Conservation (phyloP, 2,797 vertebrate species). For the Parauchenoglanis punctatus region DNA sequence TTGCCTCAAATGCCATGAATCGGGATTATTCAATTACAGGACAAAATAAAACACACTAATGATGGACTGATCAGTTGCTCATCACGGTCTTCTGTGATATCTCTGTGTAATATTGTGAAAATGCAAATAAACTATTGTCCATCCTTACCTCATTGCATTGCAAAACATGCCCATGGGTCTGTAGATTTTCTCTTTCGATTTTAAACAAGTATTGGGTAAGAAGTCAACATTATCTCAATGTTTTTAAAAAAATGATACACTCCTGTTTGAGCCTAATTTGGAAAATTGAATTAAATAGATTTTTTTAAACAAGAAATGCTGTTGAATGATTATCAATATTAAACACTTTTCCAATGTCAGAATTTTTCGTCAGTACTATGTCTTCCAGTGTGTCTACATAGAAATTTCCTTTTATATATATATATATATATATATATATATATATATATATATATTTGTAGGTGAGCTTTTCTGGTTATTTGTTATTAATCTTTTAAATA, state of each 20-base stretch:
- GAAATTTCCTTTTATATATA: slow-evolving; percentile 10
- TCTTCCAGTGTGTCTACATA: slow-evolving; percentile 24
- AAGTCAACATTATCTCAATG: background rate
- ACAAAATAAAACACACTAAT: background rate
- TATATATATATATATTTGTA: no score
- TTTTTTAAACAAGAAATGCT: slow-evolving; percentile 1
- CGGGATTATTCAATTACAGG: background rate
- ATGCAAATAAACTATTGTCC: background rate
- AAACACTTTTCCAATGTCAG: background rate
- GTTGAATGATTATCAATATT: background rate
- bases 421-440: no score
- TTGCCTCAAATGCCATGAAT: background rate
- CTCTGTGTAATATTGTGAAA: background rate
- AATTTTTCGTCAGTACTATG: slow-evolving; percentile 10
- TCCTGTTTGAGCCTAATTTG: slow-evolving; percentile 8
- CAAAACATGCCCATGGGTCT: background rate
- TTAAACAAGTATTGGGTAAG: slow-evolving; percentile 23
- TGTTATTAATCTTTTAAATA: slow-evolving; percentile 25
- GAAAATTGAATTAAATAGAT: background rate
- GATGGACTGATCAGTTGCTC: background rate
- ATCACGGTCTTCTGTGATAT: background rate
- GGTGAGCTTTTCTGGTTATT: slow-evolving; percentile 20
- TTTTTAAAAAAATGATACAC: background rate
- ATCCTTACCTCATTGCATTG: background rate
- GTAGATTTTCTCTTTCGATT: slow-evolving; percentile 1